Evolutionary conservation across 2,888 invertebrate species (phyloP).

Genomic region (Eupithecia abbreviata): DNA sequence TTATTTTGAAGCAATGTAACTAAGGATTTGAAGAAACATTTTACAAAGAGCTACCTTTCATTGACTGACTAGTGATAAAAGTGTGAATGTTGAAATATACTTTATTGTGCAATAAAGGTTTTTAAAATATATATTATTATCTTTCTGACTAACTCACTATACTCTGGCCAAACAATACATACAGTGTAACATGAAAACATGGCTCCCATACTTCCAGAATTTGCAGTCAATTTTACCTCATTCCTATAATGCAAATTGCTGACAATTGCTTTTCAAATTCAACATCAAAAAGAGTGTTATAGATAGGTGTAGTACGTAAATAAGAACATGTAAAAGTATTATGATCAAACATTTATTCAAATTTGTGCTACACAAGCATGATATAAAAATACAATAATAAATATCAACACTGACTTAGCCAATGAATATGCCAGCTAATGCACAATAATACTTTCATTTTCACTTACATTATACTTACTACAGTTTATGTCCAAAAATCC

Average conservation of each 20-base stretch:
- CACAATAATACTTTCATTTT: slow-evolving; percentile 80
- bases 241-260: no score
- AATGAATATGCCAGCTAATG: slow-evolving; percentile 74
- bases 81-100: slow-evolving; percentile 20
- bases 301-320: slow-evolving; percentile 1
- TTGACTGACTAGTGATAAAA: slow-evolving; percentile 36
- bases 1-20: background rate
- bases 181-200: no score
- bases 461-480: slow-evolving; percentile 60
- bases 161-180: no score
- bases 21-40: background rate
- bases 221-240: no score
- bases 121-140: slow-evolving; percentile 11
- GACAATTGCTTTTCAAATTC: no score
- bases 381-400: slow-evolving; percentile 84
- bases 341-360: slow-evolving; percentile 81
- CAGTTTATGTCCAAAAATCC: slow-evolving; percentile 52
- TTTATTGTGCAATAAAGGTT: slow-evolving; percentile 37
- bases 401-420: slow-evolving; percentile 81
- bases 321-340: slow-evolving; percentile 23
- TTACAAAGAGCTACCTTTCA: slow-evolving; percentile 20
- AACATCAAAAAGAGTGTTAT: no score
- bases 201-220: no score
- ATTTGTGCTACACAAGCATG: slow-evolving; percentile 84
- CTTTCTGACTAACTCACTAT: no score